These are phyloP conservation scores for Trichonephila clavipes DNA, from an alignment of 1,140 invertebrate genomes.

Conservation along the genomic window DNA sequence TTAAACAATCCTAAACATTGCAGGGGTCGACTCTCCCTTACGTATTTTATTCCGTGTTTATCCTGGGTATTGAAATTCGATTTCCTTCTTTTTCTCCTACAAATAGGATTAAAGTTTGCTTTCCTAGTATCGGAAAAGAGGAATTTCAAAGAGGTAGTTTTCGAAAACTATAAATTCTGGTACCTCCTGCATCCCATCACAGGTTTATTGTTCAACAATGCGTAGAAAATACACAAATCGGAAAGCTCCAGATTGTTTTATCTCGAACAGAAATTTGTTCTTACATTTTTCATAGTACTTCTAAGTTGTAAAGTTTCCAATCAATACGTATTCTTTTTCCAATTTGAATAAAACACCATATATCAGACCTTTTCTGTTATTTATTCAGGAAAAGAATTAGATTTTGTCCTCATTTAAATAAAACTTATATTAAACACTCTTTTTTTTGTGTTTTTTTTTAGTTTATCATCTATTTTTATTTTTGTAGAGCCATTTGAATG, in stretches of 20 bases:
- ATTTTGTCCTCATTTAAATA: no score
- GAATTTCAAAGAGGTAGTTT: neutral
- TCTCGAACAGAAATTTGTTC: neutral
- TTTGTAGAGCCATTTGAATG: no score
- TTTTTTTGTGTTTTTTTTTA: no score
- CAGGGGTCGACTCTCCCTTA: neutral
- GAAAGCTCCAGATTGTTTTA: neutral
- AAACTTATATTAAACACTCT: no score
- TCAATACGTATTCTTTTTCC: no score
- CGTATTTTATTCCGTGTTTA: neutral
- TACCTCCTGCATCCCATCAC: neutral
- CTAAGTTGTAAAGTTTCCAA: no score
- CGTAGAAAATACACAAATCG: neutral
- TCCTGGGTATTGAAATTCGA: constrained; percentile 2
- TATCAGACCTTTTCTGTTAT: no score
- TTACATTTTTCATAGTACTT: no score
- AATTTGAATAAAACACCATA: no score
- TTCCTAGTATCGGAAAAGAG: neutral
- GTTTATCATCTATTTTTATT: no score
- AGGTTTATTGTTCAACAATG: neutral
- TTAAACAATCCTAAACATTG: neutral
- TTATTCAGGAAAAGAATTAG: no score
- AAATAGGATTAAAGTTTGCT: neutral
- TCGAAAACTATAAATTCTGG: neutral
- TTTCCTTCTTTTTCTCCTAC: neutral